Evolutionary conservation across 2,888 invertebrate genomes (phyloP), one percentile per base, ranked within the genome.

Genomic region (Oxyteleia sp.): DNA sequence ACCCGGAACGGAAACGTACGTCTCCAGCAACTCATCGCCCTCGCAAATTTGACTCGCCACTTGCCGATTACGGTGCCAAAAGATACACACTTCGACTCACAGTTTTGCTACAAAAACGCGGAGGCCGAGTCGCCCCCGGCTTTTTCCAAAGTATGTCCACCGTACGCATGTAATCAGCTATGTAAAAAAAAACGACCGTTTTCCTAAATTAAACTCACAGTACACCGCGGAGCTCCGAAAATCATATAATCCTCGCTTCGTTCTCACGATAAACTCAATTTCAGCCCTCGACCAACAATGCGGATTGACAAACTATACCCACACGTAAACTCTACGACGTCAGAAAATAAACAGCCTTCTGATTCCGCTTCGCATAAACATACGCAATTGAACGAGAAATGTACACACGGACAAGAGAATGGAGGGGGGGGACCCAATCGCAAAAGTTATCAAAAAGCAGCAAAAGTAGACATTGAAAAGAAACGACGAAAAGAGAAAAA

Each of bases 281-380:
- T 32, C 10, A 8, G 32, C 10, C 38, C n/a, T 38, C 13, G n/a
- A 38, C 13, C 16, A 26, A 29, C 29, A 53, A 16, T 53, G 29
- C 16, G 32, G 13, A 59, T 59, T 23, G n/a, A 23, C 2, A 41
- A 41, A 18, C 13, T 15, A 66, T 16, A 29, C 15, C 16, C 15
- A 32, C n/a, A 32, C 32, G 43, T 32, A 32, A 13, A 23, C 13
- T 51, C 51, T 53, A 38, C n/a, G n/a, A 43, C 23, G 18, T 43
- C 43, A 11, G 53, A 64, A 55, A 68, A 53, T 49, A 68, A 90
- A 90, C 88, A 89, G 89, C 89, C 89, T 88, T 88, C 87, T 86
- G 82, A 88, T 90, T 89, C 88, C 89, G 88, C 89, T 88, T 87
- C 90, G 91, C 87, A 89, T 89, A 87, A 89, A 90, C 89, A 90